Evolutionary conservation across 2,888 invertebrate genomes (phyloP), one percentile per base, ranked within the genome.

Genomic region (Norana najaformis): DNA sequence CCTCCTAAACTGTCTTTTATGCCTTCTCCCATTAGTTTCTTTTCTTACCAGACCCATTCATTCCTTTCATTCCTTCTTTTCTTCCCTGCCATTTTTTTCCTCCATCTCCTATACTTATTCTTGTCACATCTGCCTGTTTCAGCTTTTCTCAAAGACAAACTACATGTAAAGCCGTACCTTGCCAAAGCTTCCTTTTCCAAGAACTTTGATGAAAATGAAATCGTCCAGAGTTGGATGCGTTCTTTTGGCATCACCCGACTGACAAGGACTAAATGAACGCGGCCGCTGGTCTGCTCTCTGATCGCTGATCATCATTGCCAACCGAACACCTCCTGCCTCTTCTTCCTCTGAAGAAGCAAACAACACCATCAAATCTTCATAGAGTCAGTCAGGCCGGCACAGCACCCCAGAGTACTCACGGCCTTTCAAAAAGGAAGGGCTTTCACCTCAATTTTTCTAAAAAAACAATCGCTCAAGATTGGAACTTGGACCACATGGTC

Each of bases 131-230:
- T 41, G 41, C 18, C 18, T 41, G 13, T 16, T 41, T 41, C 2
- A 18, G n/a, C n/a, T n/a, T n/a, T n/a, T n/a, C n/a, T n/a, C n/a
- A n/a, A n/a, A n/a, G n/a, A n/a, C n/a, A n/a, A n/a, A n/a, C n/a
- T n/a, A n/a, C n/a, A n/a, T n/a, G 13, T 41, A 41, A 18, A 16
- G n/a, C 14, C 92, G 90, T 91, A 96, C 96, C 94, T 96, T 99
- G 91, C 99, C 99, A 95, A 99, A 99, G 94, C 98, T 98, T 90
- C 99, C 99, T 96, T 99, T 99, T 92, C 99, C 99, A 92, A 99
- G 96, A 93, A 99, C 99, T 96, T 99, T 99, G 94, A 99, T 98
- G 95, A 99, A 99, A 95, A 97, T 96, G 95, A 99, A 99, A 96
- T 99, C 98, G 90, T 97, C 96, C 89, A 94, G 92, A n/a, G 91